Evolutionary conservation across 2,113 vertebrate genomes (phyloP), one percentile per base, ranked within the genome.

Genomic region (Podocnemis expansa): DNA sequence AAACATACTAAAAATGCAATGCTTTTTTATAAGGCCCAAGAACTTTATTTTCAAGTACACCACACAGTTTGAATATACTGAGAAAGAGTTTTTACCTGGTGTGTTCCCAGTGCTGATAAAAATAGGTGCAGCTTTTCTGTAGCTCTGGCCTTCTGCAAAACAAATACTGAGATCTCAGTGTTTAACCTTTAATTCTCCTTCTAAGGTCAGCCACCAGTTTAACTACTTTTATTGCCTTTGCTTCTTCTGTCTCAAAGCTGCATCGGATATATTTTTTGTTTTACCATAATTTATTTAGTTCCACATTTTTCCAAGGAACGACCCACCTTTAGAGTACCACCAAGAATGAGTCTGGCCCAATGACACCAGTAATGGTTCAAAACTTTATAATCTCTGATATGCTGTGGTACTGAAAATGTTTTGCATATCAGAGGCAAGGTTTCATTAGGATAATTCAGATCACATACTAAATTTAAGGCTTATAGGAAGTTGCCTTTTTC

Each of bases 311-410:
- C 87, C 88, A 91, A 88, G 52, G n/a, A 63, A 34, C 38, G 56
- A 63, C 6, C 85, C 96, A 95, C 88, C 55, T 78, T 14, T 87
- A 70, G 41, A 90, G 19, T 84, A 85, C 87, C 14, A 47, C 49
- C 31, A 87, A 86, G 79, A 87, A 93, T 19, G 92, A 60, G 41
- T 93, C 85, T 94, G 76, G 88, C 79, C 82, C 82, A 92, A 49
- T 51, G 96, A 96, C 75, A 13, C 60, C 92, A 94, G 78, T 91
- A 95, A 90, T 38, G 60, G 47, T 89, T 93, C 89, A 82, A 94
- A 95, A 70, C 92, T 88, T 91, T 88, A 43, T 91, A 76, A 78
- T 93, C 10, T 88, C 70, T 88, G 54, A 49, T 95, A 89, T 51
- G 52, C 47, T 52, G 24, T 94, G 79, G 63, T 93, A 43, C 85